phyloP scores from a whole-genome alignment of 2,797 vertebrate genomes.

The Girardinus metallicus region DNA sequence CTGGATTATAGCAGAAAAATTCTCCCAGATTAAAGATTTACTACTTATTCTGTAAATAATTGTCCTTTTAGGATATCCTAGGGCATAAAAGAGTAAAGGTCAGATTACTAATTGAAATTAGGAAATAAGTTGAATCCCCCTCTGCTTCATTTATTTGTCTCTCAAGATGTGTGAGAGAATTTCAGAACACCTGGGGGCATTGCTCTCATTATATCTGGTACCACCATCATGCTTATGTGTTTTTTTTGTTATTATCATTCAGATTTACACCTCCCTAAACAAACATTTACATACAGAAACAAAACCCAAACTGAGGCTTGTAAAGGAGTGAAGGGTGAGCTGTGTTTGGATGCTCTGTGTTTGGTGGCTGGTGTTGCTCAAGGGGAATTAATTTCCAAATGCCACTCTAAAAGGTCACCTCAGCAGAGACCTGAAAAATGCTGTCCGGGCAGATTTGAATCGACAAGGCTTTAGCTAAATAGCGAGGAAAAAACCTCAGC shows the following conservation, averaged over 20 bases:
- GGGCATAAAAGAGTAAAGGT: not conserved
- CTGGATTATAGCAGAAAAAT: no score
- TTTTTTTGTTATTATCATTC: not conserved
- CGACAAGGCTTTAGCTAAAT: slow-evolving; percentile 30
- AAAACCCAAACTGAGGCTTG: not conserved
- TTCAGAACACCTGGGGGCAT: not conserved
- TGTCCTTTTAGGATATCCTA: not conserved
- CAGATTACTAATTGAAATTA: not conserved
- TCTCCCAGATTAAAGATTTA: not conserved
- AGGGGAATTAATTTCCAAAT: slow-evolving; percentile 56
- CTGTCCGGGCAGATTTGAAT: slow-evolving; percentile 34
- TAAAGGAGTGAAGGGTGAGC: slow-evolving; percentile 7
- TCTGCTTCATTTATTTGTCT: not conserved
- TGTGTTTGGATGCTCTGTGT: slow-evolving; percentile 8
- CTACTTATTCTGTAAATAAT: not conserved
- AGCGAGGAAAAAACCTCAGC: not conserved
- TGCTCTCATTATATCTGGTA: not conserved
- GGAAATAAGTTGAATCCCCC: not conserved
- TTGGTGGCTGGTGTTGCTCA: slow-evolving; percentile 23
- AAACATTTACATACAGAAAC: not conserved
- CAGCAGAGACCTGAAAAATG: slow-evolving; percentile 15
- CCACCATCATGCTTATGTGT: not conserved
- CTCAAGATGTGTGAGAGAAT: not conserved
- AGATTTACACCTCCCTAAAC: not conserved
- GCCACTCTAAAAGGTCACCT: slow-evolving; percentile 63